Evolutionary conservation across 2,113 vertebrate species (phyloP).

Genomic region (Ceuthmochares aereus): DNA sequence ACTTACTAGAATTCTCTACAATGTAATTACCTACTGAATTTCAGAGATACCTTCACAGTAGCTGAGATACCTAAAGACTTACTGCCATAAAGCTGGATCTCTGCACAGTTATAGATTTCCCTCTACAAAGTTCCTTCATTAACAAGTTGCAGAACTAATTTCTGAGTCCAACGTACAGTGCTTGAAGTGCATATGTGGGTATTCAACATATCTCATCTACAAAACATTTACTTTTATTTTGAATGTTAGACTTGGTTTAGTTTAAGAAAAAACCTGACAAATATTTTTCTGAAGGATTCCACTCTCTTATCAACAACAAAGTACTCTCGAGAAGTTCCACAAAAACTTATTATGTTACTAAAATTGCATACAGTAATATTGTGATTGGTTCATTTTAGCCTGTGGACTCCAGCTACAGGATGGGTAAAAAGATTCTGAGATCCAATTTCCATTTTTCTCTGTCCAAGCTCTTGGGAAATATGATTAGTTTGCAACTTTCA

Average conservation of each 20-base stretch:
- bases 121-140: neutral
- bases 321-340: neutral
- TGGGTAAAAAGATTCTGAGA: neutral
- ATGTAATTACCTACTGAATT: neutral
- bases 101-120: neutral
- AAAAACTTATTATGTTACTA: neutral
- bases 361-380: neutral
- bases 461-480: constrained; percentile 17
- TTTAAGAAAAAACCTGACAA: neutral
- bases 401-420: neutral
- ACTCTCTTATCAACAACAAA: neutral
- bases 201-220: neutral
- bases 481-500: constrained; percentile 24
- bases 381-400: neutral
- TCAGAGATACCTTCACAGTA: neutral
- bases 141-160: neutral
- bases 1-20: neutral
- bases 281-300: neutral
- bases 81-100: neutral
- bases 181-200: neutral
- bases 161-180: neutral
- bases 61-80: neutral
- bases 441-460: constrained; percentile 15
- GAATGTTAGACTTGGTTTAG: neutral
- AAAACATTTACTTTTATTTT: neutral